Conservation (phyloP, 2,113 vertebrate species). For the Toxotes jaculatrix region DNA sequence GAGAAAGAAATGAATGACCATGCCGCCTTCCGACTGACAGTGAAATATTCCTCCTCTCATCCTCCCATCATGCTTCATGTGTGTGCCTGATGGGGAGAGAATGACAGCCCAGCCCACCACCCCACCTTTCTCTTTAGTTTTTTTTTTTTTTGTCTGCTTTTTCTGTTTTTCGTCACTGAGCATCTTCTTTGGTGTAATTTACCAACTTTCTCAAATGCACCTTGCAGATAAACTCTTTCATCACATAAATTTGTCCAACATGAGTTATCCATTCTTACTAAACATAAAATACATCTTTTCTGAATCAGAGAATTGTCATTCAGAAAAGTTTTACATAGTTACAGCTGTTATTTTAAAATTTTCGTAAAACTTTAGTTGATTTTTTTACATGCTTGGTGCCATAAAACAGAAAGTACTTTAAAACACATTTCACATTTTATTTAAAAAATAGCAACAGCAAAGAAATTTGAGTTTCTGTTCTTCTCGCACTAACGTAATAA, state of each 20-base stretch:
- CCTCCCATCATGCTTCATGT: conserved; percentile 91
- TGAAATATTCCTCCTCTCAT: conserved; percentile 96
- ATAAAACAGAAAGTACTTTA: not conserved
- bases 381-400: not conserved
- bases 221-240: not conserved
- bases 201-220: conserved; percentile 4
- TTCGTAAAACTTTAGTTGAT: not conserved
- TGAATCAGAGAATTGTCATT: not conserved
- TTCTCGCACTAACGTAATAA: not conserved
- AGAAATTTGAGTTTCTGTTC: not conserved
- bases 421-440: not conserved
- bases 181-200: conserved; percentile 6
- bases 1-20: conserved; percentile 90
- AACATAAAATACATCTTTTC: not conserved
- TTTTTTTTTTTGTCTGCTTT: conserved; percentile 18
- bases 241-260: not conserved
- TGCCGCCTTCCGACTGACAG: conserved; percentile 89
- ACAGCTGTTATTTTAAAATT: not conserved
- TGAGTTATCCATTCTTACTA: not conserved
- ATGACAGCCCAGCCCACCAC: conserved; percentile 81
- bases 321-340: not conserved
- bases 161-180: conserved; percentile 1
- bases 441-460: not conserved
- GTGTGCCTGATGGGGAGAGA: conserved; percentile 83
- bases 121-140: conserved; percentile 38